These are phyloP conservation scores for Holcopasites calliopsidis DNA, from an alignment of 1,140 invertebrate species.

Conservation along the genomic window DNA sequence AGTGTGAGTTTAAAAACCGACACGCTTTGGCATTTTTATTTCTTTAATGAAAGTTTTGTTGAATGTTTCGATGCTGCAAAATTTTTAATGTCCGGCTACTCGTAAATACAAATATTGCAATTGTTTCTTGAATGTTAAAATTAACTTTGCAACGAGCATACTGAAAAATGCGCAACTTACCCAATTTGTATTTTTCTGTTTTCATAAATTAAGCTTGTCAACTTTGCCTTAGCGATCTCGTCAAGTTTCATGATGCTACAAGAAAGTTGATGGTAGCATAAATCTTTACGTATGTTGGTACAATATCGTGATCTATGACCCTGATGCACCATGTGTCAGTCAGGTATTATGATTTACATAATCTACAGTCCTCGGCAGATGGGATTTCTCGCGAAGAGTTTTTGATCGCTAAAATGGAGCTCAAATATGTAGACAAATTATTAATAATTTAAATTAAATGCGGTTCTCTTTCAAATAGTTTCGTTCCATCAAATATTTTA, in stretches of 20 bases:
- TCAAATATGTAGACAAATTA: background rate
- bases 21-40: too few species aligned
- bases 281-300: slow-evolving; percentile 11
- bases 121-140: background rate
- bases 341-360: slow-evolving; percentile 25
- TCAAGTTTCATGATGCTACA: slow-evolving; percentile 23
- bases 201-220: background rate
- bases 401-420: too few species aligned
- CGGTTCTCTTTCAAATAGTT: background rate
- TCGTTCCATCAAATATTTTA: background rate
- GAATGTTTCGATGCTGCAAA: too few species aligned
- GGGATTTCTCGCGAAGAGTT: background rate
- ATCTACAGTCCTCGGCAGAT: slow-evolving; percentile 28
- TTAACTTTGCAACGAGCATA: background rate
- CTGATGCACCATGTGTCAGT: slow-evolving; percentile 34
- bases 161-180: background rate
- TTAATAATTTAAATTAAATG: background rate
- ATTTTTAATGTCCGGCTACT: too few species aligned
- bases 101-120: too few species aligned
- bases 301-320: slow-evolving; percentile 32
- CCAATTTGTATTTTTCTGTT: background rate
- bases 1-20: too few species aligned
- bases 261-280: slow-evolving; percentile 20
- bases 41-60: too few species aligned
- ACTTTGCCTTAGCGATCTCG: background rate